These are phyloP conservation scores for Anhinga rufa DNA, from an alignment of 2,113 vertebrate species.

Conservation along the genomic window DNA sequence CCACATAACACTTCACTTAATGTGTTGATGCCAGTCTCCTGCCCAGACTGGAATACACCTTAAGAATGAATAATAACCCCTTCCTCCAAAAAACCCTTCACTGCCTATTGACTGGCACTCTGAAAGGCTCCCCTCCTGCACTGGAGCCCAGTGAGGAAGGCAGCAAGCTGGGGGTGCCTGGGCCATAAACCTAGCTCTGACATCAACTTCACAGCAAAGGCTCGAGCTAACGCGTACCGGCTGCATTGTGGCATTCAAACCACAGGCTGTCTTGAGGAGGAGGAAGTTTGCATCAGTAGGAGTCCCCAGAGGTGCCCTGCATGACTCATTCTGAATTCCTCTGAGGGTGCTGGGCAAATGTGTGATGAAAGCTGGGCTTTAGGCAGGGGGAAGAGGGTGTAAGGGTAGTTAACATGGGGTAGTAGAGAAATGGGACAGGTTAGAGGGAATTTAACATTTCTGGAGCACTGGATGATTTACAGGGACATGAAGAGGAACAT, in stretches of 20 bases:
- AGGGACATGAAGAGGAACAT: neutral
- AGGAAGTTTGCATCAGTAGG: slow-evolving; percentile 66
- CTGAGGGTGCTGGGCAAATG: slow-evolving; percentile 43
- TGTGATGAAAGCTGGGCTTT: slow-evolving; percentile 38
- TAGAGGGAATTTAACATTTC: neutral
- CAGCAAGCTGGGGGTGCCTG: neutral
- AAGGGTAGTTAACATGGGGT: neutral
- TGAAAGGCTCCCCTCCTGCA: neutral
- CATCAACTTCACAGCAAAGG: neutral
- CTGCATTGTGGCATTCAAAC: slow-evolving; percentile 40
- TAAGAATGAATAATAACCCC: neutral
- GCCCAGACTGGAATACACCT: neutral
- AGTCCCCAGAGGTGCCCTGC: slow-evolving; percentile 28
- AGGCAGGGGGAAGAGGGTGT: neutral
- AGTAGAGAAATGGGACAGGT: neutral
- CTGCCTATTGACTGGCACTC: neutral
- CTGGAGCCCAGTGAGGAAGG: neutral
- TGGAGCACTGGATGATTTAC: neutral
- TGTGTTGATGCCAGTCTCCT: slow-evolving; percentile 29
- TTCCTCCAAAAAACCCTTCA: neutral
- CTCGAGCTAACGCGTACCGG: neutral
- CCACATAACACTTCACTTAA: neutral
- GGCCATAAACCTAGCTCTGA: neutral
- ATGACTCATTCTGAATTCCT: slow-evolving; percentile 59
- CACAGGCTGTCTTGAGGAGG: slow-evolving; percentile 41